Conservation (phyloP, 2,113 vertebrate genomes). For the Bujurquina vittata region DNA sequence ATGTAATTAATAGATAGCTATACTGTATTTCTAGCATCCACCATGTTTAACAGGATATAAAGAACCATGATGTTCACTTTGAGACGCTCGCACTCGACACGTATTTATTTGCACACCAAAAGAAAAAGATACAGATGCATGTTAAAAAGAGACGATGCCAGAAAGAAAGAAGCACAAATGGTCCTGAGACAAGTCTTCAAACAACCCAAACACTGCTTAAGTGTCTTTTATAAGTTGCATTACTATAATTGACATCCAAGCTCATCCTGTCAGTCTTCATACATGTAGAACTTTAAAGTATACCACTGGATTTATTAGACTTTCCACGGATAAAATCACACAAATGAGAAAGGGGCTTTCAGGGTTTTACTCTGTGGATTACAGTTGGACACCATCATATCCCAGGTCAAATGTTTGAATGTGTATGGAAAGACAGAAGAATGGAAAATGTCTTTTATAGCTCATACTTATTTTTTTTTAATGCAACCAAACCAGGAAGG, state of each 20-base stretch:
- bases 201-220: background rate
- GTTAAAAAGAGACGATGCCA: background rate
- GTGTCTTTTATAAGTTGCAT: background rate
- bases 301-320: fast-evolving
- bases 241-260: background rate
- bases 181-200: background rate
- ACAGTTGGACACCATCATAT: background rate
- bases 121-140: background rate
- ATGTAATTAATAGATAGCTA: background rate
- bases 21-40: background rate
- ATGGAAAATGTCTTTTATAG: background rate
- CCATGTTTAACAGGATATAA: background rate
- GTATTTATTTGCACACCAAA: background rate
- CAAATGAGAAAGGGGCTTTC: too few relatives aligned
- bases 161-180: background rate
- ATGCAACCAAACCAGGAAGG: background rate
- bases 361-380: background rate
- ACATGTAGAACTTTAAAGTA: background rate
- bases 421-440: conserved; percentile 4
- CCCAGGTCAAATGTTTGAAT: background rate
- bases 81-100: background rate
- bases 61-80: background rate
- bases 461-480: too few relatives aligned
- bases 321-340: background rate
- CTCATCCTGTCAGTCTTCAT: fast-evolving